phyloP scores from a whole-genome alignment of 2,888 invertebrate genomes.

The Actias luna region DNA sequence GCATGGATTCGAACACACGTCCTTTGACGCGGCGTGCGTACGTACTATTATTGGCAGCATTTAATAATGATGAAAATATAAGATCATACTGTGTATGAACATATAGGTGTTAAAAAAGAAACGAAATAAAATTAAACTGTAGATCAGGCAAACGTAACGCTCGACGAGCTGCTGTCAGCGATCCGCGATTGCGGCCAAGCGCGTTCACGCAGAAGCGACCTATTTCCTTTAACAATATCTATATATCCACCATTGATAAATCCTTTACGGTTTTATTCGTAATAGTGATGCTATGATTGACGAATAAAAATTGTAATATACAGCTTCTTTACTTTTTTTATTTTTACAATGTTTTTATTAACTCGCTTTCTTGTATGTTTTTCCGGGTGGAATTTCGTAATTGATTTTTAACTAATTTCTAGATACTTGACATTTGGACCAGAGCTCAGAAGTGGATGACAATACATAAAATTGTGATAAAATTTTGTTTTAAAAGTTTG shows the following conservation, averaged over 20 bases:
- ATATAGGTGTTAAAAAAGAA: not conserved
- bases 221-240: slow-evolving; percentile 55
- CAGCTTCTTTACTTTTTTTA: not conserved
- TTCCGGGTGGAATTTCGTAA: too few species aligned
- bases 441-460: too few species aligned
- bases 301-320: slow-evolving; percentile 20
- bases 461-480: too few species aligned
- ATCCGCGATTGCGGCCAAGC: slow-evolving; percentile 42
- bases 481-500: too few species aligned
- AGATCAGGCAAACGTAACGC: slow-evolving; percentile 6
- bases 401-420: too few species aligned
- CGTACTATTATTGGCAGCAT: too few species aligned
- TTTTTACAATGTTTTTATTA: too few species aligned
- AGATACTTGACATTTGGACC: too few species aligned
- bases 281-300: slow-evolving; percentile 27
- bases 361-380: too few species aligned
- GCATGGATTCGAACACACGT: too few species aligned
- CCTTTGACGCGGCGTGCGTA: too few species aligned
- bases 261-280: slow-evolving; percentile 47
- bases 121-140: not conserved
- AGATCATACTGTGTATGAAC: not conserved
- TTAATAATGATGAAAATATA: not conserved
- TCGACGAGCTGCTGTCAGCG: slow-evolving; percentile 41
- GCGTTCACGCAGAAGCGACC: slow-evolving; percentile 47
- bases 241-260: slow-evolving; percentile 42